These are phyloP conservation scores for Picathartes gymnocephalus DNA, from an alignment of 2,113 vertebrate genomes.

Conservation along the genomic window DNA sequence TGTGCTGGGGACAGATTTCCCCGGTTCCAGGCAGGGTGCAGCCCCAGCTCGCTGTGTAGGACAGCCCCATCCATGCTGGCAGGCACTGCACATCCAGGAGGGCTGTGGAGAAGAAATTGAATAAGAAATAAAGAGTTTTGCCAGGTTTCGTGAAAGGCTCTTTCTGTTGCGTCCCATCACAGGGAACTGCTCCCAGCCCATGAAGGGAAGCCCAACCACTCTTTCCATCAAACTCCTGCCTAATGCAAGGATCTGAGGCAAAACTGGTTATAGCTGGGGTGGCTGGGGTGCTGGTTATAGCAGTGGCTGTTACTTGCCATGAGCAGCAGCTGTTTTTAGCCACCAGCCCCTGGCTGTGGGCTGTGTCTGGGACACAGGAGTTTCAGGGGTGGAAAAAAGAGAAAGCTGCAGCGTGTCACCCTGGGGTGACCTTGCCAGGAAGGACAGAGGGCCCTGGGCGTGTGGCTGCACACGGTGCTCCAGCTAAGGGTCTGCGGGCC, in stretches of 20 bases:
- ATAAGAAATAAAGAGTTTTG: not conserved
- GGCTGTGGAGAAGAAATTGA: not conserved
- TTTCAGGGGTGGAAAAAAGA: not conserved
- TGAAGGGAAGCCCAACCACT: fast-evolving
- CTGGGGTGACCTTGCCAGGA: not conserved
- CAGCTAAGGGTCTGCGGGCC: not conserved
- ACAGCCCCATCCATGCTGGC: not conserved
- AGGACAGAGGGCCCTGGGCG: not conserved
- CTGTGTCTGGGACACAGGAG: not conserved
- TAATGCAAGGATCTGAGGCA: not conserved
- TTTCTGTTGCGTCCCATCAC: not conserved
- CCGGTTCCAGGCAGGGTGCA: not conserved
- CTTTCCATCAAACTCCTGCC: not conserved
- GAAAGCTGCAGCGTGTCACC: not conserved
- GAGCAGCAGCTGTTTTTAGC: not conserved
- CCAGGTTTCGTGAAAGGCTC: not conserved
- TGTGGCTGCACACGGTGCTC: fast-evolving
- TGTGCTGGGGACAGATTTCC: not conserved
- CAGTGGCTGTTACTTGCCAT: not conserved
- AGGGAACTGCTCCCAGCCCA: not conserved
- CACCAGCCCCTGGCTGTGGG: not conserved
- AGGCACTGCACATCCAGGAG: not conserved
- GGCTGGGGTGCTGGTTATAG: too few species aligned
- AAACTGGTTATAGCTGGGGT: not conserved
- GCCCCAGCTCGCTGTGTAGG: fast-evolving